phyloP scores from a whole-genome alignment of 2,888 invertebrate genomes.

The Ceriagrion tenellum region DNA sequence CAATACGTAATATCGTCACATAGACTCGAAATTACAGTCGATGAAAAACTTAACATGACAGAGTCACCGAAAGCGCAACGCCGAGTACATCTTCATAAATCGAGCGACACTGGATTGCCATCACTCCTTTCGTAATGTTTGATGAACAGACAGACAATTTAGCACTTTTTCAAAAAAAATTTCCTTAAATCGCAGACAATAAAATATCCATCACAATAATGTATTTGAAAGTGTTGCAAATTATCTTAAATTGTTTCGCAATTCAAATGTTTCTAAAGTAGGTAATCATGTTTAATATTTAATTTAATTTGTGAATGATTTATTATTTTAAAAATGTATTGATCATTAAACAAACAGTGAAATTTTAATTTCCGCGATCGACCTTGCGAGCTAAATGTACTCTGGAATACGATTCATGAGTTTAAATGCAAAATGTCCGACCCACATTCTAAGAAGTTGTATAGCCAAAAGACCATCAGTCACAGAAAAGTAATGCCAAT shows the following conservation, averaged over 20 bases:
- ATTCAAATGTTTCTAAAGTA: conserved; percentile 30
- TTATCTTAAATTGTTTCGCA: background rate
- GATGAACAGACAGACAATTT: background rate
- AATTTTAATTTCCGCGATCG: too few relatives aligned
- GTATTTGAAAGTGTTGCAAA: background rate
- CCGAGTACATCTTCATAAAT: background rate
- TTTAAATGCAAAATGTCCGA: conserved; percentile 33
- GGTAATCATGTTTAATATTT: background rate
- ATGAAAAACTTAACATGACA: background rate
- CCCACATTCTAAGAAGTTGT: background rate
- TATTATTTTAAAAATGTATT: background rate
- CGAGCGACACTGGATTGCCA: background rate
- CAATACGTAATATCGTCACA: conserved; percentile 31
- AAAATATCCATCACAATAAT: background rate
- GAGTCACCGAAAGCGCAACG: background rate
- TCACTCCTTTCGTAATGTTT: background rate
- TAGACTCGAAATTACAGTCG: conserved; percentile 50
- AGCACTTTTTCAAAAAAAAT: background rate
- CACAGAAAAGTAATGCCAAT: background rate
- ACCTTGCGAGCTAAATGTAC: background rate
- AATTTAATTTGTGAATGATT: background rate
- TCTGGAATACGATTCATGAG: background rate
- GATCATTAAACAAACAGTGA: too few relatives aligned
- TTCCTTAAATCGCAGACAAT: background rate
- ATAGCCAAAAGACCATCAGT: background rate